phyloP scores from a whole-genome alignment of 2,797 vertebrate species.

The Sylvia borin region DNA sequence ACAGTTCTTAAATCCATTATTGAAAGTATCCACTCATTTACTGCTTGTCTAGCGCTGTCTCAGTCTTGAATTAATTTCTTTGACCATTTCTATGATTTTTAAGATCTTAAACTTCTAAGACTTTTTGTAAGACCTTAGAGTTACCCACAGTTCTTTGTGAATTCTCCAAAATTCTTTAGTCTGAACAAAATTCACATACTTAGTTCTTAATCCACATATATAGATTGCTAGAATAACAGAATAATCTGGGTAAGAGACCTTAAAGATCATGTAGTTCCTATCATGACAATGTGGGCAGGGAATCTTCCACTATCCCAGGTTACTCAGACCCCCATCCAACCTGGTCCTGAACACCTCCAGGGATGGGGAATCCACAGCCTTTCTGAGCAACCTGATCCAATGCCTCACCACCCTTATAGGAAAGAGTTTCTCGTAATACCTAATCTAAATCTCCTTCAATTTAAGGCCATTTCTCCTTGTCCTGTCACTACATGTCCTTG shows the following conservation, averaged over 20 bases:
- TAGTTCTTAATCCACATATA: not conserved
- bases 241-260: not conserved
- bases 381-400: not conserved
- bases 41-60: fast-evolving
- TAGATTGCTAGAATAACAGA: not conserved
- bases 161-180: not conserved
- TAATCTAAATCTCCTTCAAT: not conserved
- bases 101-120: not conserved
- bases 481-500: not conserved
- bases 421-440: not conserved
- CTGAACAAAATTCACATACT: not conserved
- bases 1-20: not conserved
- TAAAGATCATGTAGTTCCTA: not conserved
- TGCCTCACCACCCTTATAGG: not conserved
- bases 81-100: not conserved
- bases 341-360: not conserved
- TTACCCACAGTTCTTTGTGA: not conserved
- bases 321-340: not conserved
- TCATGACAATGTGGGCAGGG: fast-evolving
- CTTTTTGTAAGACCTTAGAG: not conserved
- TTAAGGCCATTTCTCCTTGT: not conserved
- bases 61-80: not conserved
- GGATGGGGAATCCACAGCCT: not conserved
- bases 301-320: not conserved
- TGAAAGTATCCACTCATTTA: not conserved